Base-by-base conservation (phyloP, 2,113 vertebrate species). In the Entomyzon cyanotis region DNA sequence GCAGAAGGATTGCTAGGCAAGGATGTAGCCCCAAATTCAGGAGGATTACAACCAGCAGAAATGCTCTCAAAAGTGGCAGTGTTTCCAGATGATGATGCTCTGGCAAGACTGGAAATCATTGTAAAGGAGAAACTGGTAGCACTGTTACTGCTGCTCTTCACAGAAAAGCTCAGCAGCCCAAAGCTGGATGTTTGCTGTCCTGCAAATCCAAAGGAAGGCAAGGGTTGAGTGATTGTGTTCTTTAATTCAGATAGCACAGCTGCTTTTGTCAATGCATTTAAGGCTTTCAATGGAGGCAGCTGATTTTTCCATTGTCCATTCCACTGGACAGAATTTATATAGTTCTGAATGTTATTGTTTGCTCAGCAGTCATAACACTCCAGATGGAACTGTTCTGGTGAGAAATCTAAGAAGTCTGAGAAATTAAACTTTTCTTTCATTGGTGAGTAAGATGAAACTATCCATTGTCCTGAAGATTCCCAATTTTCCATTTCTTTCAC, bases 401-500 rank as follows among this genome's bases (percentile, higher is more conserved):
- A 99, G 81, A 99, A 96, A 88, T 99, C 98, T 69, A 89, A 86
- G 95, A 99, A 99, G 71, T 98, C 98, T 94, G 99, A 98, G 77
- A 99, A 55, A 93, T 96, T 95, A 3, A 86, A 65, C 52, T 97
- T 97, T 44, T 96, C 90, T 87, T 98, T 99, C 71, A 94, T 20
- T 12, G 67, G 92, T 5, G 98, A 98, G 33, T 99, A 99, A 89
- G 96, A 98, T 0, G 98, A 99, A 94, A 99, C 98, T 67, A 95
- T 96, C 99, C 98, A 99, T 74, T 99, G 98, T 11, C 98, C 98
- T 18, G 99, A 99, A 52, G 94, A 98, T 96, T 98, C 98, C 98
- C 98, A 99, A 35, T 67, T 70, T 47, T 99, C 98, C 98, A 99
- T 98, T 86, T 99, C 99, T 75, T 94, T 97, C 89, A 97, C 94